Conservation (phyloP, 2,113 vertebrate species). For the Laterallus jamaicensis region DNA sequence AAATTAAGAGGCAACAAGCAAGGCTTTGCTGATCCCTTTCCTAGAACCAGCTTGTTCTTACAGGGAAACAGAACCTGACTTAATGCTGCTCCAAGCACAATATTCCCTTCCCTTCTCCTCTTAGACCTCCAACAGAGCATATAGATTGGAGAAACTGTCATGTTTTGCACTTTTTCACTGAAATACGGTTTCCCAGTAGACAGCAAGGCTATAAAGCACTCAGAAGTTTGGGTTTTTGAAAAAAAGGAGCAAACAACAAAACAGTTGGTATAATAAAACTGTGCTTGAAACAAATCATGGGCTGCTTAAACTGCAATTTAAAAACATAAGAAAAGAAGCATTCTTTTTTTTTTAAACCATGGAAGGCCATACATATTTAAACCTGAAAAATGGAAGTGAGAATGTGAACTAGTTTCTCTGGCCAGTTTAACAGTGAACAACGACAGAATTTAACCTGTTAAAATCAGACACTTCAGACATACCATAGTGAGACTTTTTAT, state of each 20-base stretch:
- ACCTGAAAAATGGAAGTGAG: not conserved
- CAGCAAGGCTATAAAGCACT: not conserved
- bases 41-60: not conserved
- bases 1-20: not conserved
- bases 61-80: not conserved
- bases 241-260: not conserved
- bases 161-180: not conserved
- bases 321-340: not conserved
- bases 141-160: not conserved
- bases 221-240: not conserved
- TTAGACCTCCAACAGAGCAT: not conserved
- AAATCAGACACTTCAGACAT: constrained; percentile 13
- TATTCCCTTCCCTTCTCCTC: not conserved
- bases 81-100: not conserved
- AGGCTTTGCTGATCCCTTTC: not conserved
- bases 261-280: not conserved
- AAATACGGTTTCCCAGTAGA: not conserved
- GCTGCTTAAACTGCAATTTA: not conserved
- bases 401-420: constrained; percentile 11
- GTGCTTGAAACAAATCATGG: not conserved
- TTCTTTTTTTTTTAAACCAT: not conserved
- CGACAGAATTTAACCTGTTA: not conserved
- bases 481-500: not conserved
- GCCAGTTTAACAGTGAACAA: constrained; percentile 19
- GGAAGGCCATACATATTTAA: not conserved